Evolutionary conservation across 1,140 invertebrate genomes (phyloP).

Genomic region (Ctenoplectra terminalis): DNA sequence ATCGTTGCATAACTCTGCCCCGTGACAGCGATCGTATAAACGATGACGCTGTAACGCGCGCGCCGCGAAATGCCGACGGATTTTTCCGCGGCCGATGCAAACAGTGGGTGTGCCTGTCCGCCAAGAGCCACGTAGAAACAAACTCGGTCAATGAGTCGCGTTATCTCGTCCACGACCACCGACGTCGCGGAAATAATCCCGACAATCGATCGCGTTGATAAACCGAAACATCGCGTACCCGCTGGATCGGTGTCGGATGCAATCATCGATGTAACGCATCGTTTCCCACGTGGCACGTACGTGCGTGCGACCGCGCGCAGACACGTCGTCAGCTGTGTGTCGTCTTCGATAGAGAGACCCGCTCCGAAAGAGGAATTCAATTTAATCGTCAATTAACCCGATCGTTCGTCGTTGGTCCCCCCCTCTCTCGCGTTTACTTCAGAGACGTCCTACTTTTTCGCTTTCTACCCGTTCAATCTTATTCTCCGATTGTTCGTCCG

Average conservation of each 20-base stretch:
- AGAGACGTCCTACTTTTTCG: background rate
- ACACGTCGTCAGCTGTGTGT: background rate
- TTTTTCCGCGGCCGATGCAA: constrained; percentile 22
- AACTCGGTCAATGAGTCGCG: constrained; percentile 8
- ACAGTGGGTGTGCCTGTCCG: constrained; percentile 34
- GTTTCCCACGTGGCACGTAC: constrained; percentile 65
- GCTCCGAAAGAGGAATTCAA: background rate
- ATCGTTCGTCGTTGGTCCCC: background rate
- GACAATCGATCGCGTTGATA: background rate
- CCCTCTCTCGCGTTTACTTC: background rate
- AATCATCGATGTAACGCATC: constrained; percentile 57
- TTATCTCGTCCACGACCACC: constrained; percentile 40
- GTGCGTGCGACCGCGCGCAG: constrained; percentile 39
- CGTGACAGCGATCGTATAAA: constrained; percentile 12
- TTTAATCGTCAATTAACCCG: constrained; percentile 34
- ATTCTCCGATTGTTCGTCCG: too few species aligned
- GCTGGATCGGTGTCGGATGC: constrained; percentile 19
- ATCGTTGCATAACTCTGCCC: constrained; percentile 34
- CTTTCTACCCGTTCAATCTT: too few species aligned
- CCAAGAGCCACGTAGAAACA: background rate
- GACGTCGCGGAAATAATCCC: constrained; percentile 20
- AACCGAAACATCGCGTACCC: background rate
- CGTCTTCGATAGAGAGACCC: background rate
- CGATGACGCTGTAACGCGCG: background rate
- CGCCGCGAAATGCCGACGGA: constrained; percentile 3